These are phyloP conservation scores for Mirounga angustirostris DNA, from an alignment of 2,113 vertebrate genomes.

Conservation along the genomic window DNA sequence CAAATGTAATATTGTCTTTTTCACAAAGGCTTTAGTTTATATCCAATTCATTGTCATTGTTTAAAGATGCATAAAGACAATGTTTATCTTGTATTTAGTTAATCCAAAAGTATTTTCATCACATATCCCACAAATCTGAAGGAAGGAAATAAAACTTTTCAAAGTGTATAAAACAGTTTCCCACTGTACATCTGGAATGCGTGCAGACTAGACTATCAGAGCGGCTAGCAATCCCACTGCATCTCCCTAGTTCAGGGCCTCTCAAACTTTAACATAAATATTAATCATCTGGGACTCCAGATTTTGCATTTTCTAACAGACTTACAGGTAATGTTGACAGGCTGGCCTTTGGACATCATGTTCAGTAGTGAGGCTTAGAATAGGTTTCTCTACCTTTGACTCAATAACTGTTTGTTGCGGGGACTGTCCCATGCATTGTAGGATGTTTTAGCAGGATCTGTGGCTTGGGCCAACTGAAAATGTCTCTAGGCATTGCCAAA, in stretches of 20 bases:
- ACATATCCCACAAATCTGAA: neutral
- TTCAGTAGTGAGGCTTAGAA: neutral
- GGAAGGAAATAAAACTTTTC: neutral
- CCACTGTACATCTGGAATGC: neutral
- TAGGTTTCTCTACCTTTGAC: neutral
- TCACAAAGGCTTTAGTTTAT: neutral
- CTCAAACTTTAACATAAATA: neutral
- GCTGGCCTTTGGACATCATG: neutral
- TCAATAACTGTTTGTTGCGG: neutral
- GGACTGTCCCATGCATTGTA: rapidly evolving
- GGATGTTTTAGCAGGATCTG: neutral
- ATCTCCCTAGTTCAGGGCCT: neutral
- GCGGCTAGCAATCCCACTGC: too few relatives aligned
- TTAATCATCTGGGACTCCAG: neutral
- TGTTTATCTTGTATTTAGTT: neutral
- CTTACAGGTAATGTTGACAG: neutral
- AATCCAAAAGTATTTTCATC: neutral
- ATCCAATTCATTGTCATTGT: neutral
- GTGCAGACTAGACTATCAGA: rapidly evolving
- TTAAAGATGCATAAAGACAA: neutral
- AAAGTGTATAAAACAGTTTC: neutral
- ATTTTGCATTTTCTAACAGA: neutral
- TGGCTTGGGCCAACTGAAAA: neutral
- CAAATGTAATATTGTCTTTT: conserved; percentile 1
- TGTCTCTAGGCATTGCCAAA: neutral